Conservation (phyloP, 1,140 invertebrate species). For the Mactra quadrangularis region DNA sequence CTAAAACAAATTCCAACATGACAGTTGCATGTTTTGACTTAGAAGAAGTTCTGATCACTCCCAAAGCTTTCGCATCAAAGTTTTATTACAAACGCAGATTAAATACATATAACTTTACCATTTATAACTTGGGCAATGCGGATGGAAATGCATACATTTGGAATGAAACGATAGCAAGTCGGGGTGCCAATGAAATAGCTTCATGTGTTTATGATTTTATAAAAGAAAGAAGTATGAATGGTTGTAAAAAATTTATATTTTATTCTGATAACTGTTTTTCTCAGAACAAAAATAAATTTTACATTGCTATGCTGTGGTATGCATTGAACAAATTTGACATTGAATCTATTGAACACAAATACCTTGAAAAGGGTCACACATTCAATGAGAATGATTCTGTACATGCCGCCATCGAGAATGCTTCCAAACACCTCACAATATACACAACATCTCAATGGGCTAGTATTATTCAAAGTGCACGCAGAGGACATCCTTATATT, state of each 20-base stretch:
- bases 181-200: neutral
- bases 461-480: neutral
- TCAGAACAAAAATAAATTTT: conserved; percentile 23
- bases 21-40: conserved; percentile 53
- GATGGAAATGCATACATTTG: neutral
- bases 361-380: conserved; percentile 49
- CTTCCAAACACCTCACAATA: neutral
- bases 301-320: conserved; percentile 13
- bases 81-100: conserved; percentile 36
- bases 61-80: conserved; percentile 11
- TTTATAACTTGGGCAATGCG: conserved; percentile 36
- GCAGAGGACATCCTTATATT: conserved; percentile 1
- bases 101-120: conserved; percentile 35
- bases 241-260: conserved; percentile 9
- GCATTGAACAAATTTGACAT: conserved; percentile 3
- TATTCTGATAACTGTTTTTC: conserved; percentile 12
- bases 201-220: neutral
- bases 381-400: conserved; percentile 30
- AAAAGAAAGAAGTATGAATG: neutral
- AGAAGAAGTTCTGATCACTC: conserved; percentile 24
- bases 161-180: neutral
- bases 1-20: too few species aligned
- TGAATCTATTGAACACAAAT: conserved; percentile 19
- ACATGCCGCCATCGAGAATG: conserved; percentile 40
- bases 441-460: conserved; percentile 34